phyloP scores from a whole-genome alignment of 2,113 vertebrate species.

The Prionailurus bengalensis region DNA sequence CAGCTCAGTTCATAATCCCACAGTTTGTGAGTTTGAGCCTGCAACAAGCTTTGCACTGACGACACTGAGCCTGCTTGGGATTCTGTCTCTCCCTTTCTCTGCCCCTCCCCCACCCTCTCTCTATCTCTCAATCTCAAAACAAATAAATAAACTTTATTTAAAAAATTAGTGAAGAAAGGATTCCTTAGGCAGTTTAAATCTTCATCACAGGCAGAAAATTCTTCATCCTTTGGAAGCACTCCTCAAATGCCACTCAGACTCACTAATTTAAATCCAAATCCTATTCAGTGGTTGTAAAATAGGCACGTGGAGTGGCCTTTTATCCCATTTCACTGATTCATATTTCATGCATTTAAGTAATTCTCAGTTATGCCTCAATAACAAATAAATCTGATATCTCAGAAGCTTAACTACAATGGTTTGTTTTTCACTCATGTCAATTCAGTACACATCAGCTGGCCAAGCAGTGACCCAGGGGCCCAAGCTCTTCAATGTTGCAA shows the following conservation, averaged over 20 bases:
- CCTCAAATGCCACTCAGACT: neutral
- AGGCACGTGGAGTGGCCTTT: neutral
- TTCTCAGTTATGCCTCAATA: neutral
- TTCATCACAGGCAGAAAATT: neutral
- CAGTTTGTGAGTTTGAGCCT: too few species aligned
- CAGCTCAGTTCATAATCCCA: too few species aligned
- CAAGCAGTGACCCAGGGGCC: neutral
- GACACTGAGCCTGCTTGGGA: too few species aligned
- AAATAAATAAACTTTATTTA: neutral
- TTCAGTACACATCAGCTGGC: neutral
- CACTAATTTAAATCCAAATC: neutral
- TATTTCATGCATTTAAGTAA: conserved; percentile 17
- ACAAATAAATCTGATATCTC: conserved; percentile 31
- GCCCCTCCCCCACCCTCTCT: too few species aligned
- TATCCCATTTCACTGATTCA: neutral
- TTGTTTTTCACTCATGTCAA: neutral
- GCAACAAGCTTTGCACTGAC: too few species aligned
- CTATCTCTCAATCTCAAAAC: too few species aligned
- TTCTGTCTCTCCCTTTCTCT: too few species aligned
- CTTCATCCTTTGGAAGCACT: neutral
- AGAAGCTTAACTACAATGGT: neutral
- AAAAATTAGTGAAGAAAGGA: neutral
- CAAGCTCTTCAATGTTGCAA: neutral
- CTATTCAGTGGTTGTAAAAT: neutral
- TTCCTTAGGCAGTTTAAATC: conserved; percentile 7